phyloP scores from a whole-genome alignment of 2,113 vertebrate genomes.

The Tringa solitaria region DNA sequence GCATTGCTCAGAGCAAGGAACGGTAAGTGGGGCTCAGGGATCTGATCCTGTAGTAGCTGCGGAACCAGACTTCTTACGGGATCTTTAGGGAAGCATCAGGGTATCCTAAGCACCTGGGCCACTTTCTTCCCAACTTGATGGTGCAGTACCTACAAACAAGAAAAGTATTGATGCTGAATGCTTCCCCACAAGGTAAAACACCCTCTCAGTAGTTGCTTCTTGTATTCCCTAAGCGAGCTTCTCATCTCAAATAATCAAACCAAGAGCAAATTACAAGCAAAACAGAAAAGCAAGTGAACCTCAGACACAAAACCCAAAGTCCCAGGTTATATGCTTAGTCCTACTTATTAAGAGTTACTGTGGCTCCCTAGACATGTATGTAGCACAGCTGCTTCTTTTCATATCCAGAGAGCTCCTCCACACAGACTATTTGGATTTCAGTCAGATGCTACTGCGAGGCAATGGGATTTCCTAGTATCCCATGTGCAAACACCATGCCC shows the following conservation, averaged over 20 bases:
- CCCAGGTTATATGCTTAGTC: not conserved
- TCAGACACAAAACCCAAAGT: not conserved
- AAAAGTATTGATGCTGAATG: not conserved
- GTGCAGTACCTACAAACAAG: not conserved
- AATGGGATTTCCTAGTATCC: accelerated
- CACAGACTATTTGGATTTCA: not conserved
- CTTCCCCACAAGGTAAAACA: not conserved
- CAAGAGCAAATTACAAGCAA: not conserved
- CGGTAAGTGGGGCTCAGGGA: not conserved
- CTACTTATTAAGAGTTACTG: not conserved
- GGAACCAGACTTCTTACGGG: not conserved
- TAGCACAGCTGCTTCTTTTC: not conserved
- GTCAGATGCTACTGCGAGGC: not conserved
- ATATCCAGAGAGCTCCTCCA: not conserved
- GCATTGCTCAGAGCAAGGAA: not conserved
- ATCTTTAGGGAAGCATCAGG: not conserved
- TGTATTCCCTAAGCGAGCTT: not conserved
- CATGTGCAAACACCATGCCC: not conserved
- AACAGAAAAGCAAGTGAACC: not conserved
- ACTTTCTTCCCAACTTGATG: not conserved
- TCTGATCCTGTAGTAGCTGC: not conserved
- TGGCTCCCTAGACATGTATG: not conserved
- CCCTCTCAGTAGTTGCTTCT: not conserved
- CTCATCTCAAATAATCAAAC: not conserved
- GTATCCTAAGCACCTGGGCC: not conserved